Conservation (phyloP, 2,797 vertebrate genomes). For the Chlorospingus flavigularis region DNA sequence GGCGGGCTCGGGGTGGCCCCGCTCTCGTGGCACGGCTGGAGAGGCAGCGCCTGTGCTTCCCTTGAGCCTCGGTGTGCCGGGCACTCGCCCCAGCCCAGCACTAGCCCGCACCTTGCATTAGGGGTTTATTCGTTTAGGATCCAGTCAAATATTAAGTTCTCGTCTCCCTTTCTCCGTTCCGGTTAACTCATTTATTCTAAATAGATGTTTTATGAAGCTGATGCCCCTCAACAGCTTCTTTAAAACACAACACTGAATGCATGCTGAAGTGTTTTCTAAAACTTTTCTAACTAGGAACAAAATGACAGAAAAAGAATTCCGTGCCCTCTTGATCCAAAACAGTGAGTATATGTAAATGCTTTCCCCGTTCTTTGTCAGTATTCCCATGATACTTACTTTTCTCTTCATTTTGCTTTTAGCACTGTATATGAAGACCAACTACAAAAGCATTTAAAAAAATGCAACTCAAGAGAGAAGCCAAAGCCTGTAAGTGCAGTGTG, state of each 20-base stretch:
- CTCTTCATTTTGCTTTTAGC: conserved; percentile 72
- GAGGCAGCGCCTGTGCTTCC: background rate
- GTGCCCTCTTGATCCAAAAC: conserved; percentile 94
- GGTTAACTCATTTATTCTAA: background rate
- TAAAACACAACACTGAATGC: background rate
- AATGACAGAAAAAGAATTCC: conserved; percentile 81
- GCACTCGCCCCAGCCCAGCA: accelerated
- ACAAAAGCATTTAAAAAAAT: conserved; percentile 92
- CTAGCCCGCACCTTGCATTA: accelerated
- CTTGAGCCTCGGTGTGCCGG: accelerated
- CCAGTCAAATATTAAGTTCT: no score
- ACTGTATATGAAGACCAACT: conserved; percentile 91
- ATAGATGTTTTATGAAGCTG: background rate
- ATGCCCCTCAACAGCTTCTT: background rate
- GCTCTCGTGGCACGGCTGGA: background rate
- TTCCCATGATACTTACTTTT: background rate
- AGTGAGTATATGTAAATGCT: conserved; percentile 78
- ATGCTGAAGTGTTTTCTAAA: background rate
- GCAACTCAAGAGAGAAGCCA: conserved; percentile 91
- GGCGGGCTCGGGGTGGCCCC: background rate
- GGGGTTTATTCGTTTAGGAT: accelerated
- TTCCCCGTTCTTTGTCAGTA: background rate
- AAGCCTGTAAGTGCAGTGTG: conserved; percentile 83
- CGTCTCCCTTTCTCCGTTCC: accelerated
- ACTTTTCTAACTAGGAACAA: conserved; percentile 69